A percentile compares a stretch with the other conserved stretches of the same genome.
These are phyloP conservation scores for Lepidurus arcticus DNA, from an alignment of 1,140 invertebrate species.

Conservation along the genomic window DNA sequence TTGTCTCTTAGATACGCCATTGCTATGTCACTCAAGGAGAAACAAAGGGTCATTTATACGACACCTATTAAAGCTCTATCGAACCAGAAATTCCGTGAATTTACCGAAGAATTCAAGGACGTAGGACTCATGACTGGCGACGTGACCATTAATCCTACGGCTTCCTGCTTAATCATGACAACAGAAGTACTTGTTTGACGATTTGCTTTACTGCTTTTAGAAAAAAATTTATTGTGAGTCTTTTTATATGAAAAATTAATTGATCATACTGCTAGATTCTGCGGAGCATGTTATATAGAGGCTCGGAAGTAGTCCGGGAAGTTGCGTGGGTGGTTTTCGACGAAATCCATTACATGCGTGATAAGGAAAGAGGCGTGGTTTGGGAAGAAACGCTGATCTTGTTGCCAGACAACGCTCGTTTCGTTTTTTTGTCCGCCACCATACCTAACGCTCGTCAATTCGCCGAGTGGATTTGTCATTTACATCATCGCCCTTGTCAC, in stretches of 20 bases:
- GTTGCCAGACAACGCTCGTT: conserved; percentile 94
- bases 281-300: conserved; percentile 96
- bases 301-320: conserved; percentile 96
- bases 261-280: conserved; percentile 64
- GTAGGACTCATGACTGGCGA: conserved; percentile 98
- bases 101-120: conserved; percentile 95
- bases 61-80: conserved; percentile 99
- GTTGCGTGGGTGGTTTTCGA: conserved; percentile 99
- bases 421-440: conserved; percentile 97
- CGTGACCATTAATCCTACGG: conserved; percentile 97
- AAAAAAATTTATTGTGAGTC: too few species aligned
- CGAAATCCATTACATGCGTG: conserved; percentile 99
- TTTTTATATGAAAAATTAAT: background rate
- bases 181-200: conserved; percentile 61
- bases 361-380: conserved; percentile 97
- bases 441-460: conserved; percentile 99
- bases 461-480: conserved; percentile 95
- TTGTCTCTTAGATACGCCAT: conserved; percentile 55
- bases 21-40: conserved; percentile 60
- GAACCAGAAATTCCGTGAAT: conserved; percentile 99
- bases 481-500: conserved; percentile 96
- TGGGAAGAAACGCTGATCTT: conserved; percentile 99
- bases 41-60: conserved; percentile 95
- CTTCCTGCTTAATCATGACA: conserved; percentile 98
- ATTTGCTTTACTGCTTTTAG: conserved; percentile 1